These are phyloP conservation scores for Macrophya alboannulata DNA, from an alignment of 2,888 invertebrate genomes.

Conservation along the genomic window DNA sequence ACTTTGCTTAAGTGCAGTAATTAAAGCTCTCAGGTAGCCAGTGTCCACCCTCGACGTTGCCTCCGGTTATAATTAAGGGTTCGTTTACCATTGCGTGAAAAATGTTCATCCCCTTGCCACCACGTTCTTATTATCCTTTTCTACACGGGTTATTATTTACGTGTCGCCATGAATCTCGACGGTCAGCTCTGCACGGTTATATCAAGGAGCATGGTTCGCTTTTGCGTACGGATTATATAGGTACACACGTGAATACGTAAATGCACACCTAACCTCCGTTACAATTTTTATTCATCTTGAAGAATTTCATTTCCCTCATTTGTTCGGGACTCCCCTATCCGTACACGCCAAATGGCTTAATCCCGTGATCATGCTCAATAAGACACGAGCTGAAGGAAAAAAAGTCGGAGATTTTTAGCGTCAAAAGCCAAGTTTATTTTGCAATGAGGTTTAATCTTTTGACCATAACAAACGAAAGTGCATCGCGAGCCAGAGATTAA, in stretches of 20 bases:
- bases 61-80: conserved; percentile 53
- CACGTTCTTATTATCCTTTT: conserved; percentile 36
- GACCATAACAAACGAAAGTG: conserved; percentile 7
- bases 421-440: neutral
- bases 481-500: neutral
- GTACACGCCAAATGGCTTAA: neutral
- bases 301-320: conserved; percentile 12
- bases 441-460: conserved; percentile 41
- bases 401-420: neutral
- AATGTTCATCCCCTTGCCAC: conserved; percentile 23
- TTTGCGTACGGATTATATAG: neutral
- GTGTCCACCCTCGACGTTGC: conserved; percentile 62
- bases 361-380: conserved; percentile 35
- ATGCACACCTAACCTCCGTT: no score
- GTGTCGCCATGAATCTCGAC: conserved; percentile 26
- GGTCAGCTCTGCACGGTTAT: conserved; percentile 17
- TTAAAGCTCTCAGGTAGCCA: conserved; percentile 77
- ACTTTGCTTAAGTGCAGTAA: conserved; percentile 79
- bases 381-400: neutral
- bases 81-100: conserved; percentile 56
- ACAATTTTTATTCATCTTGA: neutral
- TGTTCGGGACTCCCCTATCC: neutral
- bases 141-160: conserved; percentile 43
- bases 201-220: no score
- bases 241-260: no score